Percentiles rank a stretch among this genome's conserved stretches.
Evolutionary conservation across 2,797 vertebrate species (phyloP).

Genomic region (Clamator glandarius): DNA sequence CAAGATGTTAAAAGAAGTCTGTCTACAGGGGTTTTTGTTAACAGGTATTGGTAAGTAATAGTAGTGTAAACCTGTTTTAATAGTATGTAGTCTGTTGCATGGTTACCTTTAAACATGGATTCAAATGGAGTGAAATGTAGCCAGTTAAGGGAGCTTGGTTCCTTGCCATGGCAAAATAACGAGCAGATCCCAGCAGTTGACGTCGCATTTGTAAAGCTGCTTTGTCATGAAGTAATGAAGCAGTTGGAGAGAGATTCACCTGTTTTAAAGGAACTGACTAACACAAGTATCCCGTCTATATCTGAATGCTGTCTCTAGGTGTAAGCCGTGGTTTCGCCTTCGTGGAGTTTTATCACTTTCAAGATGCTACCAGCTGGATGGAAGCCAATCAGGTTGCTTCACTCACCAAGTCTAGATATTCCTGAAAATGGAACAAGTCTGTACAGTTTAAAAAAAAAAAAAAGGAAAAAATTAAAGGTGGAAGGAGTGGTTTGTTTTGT

Average conservation of each 20-base stretch:
- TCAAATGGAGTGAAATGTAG: slow-evolving; percentile 77
- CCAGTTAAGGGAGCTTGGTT: slow-evolving; percentile 82
- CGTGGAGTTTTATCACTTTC: slow-evolving; percentile 99
- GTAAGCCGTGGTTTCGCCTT: slow-evolving; percentile 99
- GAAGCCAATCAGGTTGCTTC: slow-evolving; percentile 99
- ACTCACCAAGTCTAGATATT: slow-evolving; percentile 99
- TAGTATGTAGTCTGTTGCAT: slow-evolving; percentile 80
- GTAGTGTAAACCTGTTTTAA: slow-evolving; percentile 73
- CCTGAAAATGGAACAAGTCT: slow-evolving; percentile 89
- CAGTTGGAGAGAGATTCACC: slow-evolving; percentile 98
- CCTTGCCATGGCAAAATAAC: slow-evolving; percentile 97
- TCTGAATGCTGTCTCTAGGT: slow-evolving; percentile 99
- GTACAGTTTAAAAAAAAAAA: slow-evolving; percentile 83
- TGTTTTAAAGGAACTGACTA: slow-evolving; percentile 99
- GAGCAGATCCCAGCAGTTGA: slow-evolving; percentile 86
- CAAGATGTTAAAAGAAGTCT: slow-evolving; percentile 76
- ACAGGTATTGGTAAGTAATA: slow-evolving; percentile 80
- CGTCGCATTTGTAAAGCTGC: slow-evolving; percentile 88
- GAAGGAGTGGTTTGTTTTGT: slow-evolving; percentile 83
- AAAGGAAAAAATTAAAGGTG: slow-evolving; percentile 64
- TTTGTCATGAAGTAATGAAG: slow-evolving; percentile 94
- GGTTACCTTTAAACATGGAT: slow-evolving; percentile 80
- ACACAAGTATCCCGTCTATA: slow-evolving; percentile 99
- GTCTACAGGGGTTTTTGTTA: slow-evolving; percentile 73
- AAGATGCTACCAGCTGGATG: slow-evolving; percentile 99